A percentile compares a stretch with the other conserved stretches of the same genome.
Conservation (phyloP, 1,140 invertebrate species). For the Scylla paramamosain region DNA sequence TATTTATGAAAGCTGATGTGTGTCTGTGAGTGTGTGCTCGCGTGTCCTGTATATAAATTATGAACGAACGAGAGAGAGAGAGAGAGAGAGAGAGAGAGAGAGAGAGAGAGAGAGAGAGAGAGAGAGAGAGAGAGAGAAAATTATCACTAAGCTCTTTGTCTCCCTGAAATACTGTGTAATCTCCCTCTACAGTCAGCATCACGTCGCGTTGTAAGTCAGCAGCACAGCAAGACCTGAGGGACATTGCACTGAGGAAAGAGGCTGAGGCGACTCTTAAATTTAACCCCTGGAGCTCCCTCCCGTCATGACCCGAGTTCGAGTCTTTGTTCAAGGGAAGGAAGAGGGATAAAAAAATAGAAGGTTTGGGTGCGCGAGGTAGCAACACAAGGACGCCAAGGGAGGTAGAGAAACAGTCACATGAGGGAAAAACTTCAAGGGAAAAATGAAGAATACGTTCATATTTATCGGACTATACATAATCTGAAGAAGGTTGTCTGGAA, state of each 20-base stretch:
- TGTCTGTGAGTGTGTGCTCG: no score
- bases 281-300: neutral
- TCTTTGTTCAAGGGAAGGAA: neutral
- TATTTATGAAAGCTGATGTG: no score
- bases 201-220: neutral
- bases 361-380: neutral
- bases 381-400: neutral
- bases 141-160: neutral
- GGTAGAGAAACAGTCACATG: neutral
- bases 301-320: neutral
- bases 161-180: neutral
- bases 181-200: neutral
- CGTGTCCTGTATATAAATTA: no score
- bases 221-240: neutral
- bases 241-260: neutral
- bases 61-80: no score
- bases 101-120: neutral
- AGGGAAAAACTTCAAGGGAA: neutral
- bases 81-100: no score
- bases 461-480: no score
- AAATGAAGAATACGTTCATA: neutral
- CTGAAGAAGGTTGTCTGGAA: no score
- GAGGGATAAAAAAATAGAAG: neutral
- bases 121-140: neutral
- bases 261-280: neutral